These are phyloP conservation scores for Coptotermes formosanus DNA, from an alignment of 1,140 invertebrate species.

Conservation along the genomic window DNA sequence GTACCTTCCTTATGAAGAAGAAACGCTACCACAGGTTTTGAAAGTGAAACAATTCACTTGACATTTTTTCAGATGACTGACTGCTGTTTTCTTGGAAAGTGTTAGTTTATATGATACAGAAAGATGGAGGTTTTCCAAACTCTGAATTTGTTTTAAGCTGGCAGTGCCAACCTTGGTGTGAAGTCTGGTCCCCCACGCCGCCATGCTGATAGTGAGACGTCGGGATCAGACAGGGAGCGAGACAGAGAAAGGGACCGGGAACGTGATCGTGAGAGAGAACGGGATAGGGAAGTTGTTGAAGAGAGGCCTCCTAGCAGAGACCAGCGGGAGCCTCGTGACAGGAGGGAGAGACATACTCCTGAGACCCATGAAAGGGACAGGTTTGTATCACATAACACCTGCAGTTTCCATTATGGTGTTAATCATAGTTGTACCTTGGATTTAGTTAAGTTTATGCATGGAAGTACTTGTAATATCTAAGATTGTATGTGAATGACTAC, in stretches of 20 bases:
- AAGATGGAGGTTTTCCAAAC: neutral
- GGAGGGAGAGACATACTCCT: constrained; percentile 25
- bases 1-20: too few relatives aligned
- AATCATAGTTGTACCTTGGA: neutral
- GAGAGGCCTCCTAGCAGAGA: constrained; percentile 31
- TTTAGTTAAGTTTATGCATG: neutral
- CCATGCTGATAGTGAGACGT: constrained; percentile 19
- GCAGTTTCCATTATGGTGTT: neutral
- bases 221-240: constrained; percentile 32
- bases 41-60: too few relatives aligned
- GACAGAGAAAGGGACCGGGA: constrained; percentile 28
- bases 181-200: constrained; percentile 20
- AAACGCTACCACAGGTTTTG: too few relatives aligned
- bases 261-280: constrained; percentile 7
- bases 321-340: constrained; percentile 24
- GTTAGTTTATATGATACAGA: too few relatives aligned
- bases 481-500: too few relatives aligned
- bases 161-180: neutral
- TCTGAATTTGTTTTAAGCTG: neutral
- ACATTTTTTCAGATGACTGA: too few relatives aligned
- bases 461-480: neutral
- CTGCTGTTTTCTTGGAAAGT: too few relatives aligned
- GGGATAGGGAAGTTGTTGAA: constrained; percentile 33
- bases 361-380: constrained; percentile 23
- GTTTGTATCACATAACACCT: neutral